phyloP scores from a whole-genome alignment of 2,888 invertebrate species.

The Brenthis hecate region DNA sequence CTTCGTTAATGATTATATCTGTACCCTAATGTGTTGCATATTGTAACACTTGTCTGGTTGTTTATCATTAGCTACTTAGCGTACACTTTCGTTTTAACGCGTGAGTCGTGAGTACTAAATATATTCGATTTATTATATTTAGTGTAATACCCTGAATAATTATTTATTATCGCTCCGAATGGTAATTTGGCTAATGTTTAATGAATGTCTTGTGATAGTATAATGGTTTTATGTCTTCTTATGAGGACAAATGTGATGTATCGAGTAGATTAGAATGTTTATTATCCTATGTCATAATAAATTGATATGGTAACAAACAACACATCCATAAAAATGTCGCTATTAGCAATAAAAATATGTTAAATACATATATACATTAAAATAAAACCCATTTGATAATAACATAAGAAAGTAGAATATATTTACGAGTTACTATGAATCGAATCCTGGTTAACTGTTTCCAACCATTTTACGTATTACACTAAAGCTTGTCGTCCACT shows the following conservation, averaged over 20 bases:
- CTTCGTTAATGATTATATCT: slow-evolving; percentile 28
- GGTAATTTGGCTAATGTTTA: slow-evolving; percentile 19
- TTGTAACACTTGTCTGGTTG: slow-evolving; percentile 40
- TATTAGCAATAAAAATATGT: slow-evolving; percentile 13
- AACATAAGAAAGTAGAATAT: slow-evolving; percentile 12
- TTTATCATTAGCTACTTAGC: slow-evolving; percentile 44
- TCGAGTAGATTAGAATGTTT: background rate
- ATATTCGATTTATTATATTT: slow-evolving; percentile 63
- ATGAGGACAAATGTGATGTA: background rate
- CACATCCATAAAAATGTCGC: slow-evolving; percentile 1
- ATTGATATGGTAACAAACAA: background rate
- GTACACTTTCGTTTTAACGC: slow-evolving; percentile 43
- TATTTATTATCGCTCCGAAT: slow-evolving; percentile 23
- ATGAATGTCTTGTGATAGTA: slow-evolving; percentile 8
- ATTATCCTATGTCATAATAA: background rate
- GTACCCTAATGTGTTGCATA: slow-evolving; percentile 33
- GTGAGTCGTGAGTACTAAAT: slow-evolving; percentile 67
- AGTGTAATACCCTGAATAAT: slow-evolving; percentile 47
- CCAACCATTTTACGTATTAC: slow-evolving; percentile 1
- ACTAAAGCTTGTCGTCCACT: background rate
- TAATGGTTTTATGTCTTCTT: background rate
- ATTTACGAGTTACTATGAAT: slow-evolving; percentile 20
- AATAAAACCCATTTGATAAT: slow-evolving; percentile 3
- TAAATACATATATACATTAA: slow-evolving; percentile 6
- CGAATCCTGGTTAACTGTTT: background rate